Evolutionary conservation across 2,888 invertebrate species (phyloP), one percentile per base, ranked within the genome.

Genomic region (Marronus borbonicus): DNA sequence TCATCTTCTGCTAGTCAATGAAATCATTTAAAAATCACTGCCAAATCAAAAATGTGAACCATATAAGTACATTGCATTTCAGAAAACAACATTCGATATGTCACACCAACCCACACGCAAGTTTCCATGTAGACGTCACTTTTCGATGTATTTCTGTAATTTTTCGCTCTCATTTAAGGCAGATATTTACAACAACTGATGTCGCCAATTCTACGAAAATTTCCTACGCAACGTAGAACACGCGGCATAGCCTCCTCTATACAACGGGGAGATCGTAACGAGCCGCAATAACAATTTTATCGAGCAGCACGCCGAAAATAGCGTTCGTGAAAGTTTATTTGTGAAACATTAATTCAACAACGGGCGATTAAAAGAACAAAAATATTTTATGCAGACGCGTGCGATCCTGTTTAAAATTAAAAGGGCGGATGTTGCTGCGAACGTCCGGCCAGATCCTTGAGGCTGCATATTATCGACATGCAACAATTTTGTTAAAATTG

Each of bases 331-430:
- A 72, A 58, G 72, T 72, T 72, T 72, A 72, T 72, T 72, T 72
- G 72, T 58, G 58, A 39, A 58, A 72, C 72, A 72, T 72, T 72
- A 72, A 72, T 72, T 44, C 58, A 39, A 72, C 58, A 39, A 72
- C 50, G 58, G 28, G 20, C 55, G 55, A 72, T 28, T 72, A 72
- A 72, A 72, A 72, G 72, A 72, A 72, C 28, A 36, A 39, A 58
- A 72, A 69, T 52, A 69, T 69, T 52, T 52, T 28, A 69, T 69
- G 36, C 31, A 14, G 2, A 10, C 69, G 50, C 69, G 69, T 69
- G 69, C 52, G 69, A 52, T 28, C 17, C 17, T 69, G 69, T 69
- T 69, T 69, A 69, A 17, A 31, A 12, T 7, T 69, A 12, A 64
- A 17, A 28, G 31, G 52, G 52, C 69, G 69, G 52, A 52, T 69